Conservation (phyloP, 2,113 vertebrate genomes). For the Amazona guildingii region DNA sequence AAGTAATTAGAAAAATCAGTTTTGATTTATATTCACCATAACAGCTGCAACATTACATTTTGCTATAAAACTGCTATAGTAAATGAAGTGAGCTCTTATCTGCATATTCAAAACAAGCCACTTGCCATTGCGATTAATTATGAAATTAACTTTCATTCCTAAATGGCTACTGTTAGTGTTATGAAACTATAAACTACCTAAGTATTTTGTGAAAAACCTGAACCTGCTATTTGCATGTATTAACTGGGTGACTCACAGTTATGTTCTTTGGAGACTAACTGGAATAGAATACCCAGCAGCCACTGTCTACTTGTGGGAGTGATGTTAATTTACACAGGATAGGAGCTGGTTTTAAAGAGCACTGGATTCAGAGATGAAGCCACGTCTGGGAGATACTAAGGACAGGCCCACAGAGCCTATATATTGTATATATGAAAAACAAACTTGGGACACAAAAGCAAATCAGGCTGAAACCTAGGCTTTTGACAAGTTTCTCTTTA, state of each 20-base stretch:
- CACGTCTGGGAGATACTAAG: not conserved
- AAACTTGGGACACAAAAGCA: not conserved
- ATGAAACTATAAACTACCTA: not conserved
- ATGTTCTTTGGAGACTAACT: not conserved
- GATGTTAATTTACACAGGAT: not conserved
- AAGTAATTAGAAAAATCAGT: not conserved
- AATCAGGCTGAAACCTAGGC: not conserved
- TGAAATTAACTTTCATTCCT: not conserved
- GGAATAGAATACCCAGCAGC: not conserved
- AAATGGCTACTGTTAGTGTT: not conserved
- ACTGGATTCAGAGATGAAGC: not conserved
- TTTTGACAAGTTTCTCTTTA: not conserved
- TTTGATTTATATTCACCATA: not conserved
- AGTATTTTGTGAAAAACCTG: not conserved
- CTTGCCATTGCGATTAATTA: not conserved
- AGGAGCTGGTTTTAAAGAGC: not conserved
- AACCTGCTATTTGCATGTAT: not conserved
- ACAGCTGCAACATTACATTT: not conserved
- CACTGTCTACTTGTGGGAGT: not conserved
- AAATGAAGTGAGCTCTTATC: not conserved
- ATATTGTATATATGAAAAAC: not conserved
- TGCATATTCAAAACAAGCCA: conserved; percentile 1
- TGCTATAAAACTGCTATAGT: not conserved
- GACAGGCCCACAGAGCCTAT: not conserved
- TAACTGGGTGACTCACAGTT: not conserved